Conservation (phyloP, 2,888 invertebrate species). For the Dorcus parallelipipedus region DNA sequence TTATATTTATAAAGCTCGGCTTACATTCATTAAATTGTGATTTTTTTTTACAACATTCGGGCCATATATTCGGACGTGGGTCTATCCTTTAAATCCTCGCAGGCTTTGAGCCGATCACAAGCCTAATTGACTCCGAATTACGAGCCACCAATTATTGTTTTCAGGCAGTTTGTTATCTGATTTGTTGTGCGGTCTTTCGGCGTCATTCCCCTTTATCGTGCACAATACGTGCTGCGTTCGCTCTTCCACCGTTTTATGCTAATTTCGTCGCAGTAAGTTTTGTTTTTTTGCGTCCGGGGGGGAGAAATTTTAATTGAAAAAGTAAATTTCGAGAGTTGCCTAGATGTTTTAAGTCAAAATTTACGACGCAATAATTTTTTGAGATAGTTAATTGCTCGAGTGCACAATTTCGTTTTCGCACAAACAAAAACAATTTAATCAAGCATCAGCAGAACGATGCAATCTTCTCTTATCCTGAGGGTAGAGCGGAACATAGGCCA, state of each 20-base stretch:
- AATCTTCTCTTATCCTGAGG: constrained; percentile 40
- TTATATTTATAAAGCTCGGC: no score
- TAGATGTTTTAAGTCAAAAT: background rate
- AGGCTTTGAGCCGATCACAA: constrained; percentile 1
- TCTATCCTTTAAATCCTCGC: background rate
- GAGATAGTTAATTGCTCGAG: constrained; percentile 7
- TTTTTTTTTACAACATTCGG: background rate
- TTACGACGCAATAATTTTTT: background rate
- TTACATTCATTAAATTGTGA: background rate
- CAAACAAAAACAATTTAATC: constrained; percentile 44
- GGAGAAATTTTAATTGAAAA: background rate
- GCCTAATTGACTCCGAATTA: constrained; percentile 26
- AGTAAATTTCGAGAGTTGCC: background rate
- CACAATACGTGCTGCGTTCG: constrained; percentile 19
- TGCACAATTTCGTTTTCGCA: constrained; percentile 28
- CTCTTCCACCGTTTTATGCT: constrained; percentile 11
- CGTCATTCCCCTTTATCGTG: constrained; percentile 25
- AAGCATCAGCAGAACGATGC: constrained; percentile 41
- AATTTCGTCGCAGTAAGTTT: no score
- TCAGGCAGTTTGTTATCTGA: constrained; percentile 35
- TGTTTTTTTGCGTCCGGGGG: no score
- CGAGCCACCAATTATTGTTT: constrained; percentile 38
- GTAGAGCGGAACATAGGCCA: constrained; percentile 23
- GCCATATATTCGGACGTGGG: background rate
- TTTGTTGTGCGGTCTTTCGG: constrained; percentile 37